Evolutionary conservation across 2,888 invertebrate species (phyloP).

Genomic region (Anoncus sp.): DNA sequence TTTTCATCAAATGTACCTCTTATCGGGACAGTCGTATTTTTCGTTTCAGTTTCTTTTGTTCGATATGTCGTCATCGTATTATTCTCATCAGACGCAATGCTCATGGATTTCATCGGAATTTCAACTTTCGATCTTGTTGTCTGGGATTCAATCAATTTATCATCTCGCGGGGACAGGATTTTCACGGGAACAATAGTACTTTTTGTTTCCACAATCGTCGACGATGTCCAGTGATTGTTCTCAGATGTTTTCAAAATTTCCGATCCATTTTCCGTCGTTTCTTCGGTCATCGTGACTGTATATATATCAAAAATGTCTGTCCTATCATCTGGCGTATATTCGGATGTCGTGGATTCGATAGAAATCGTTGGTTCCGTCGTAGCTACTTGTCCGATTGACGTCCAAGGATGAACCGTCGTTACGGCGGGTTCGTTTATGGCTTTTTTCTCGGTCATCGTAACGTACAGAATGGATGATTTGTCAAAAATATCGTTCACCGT

Average conservation of each 20-base stretch:
- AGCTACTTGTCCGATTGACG: background rate
- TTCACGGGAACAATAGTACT: background rate
- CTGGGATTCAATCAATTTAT: background rate
- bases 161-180: background rate
- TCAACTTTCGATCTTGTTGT: background rate
- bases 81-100: background rate
- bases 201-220: background rate
- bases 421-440: slow-evolving; percentile 1
- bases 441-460: background rate
- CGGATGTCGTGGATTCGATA: slow-evolving; percentile 18
- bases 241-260: slow-evolving; percentile 39
- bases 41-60: background rate
- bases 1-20: background rate
- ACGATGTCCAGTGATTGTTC: slow-evolving; percentile 11
- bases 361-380: slow-evolving; percentile 18
- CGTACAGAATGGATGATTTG: slow-evolving; percentile 16
- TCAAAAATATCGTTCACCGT: slow-evolving; percentile 16
- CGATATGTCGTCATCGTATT: background rate
- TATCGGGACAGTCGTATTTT: background rate
- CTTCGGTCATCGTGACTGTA: background rate
- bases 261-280: background rate
- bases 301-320: background rate
- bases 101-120: background rate
- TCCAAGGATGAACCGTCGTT: slow-evolving; percentile 40
- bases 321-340: background rate